A percentile compares a stretch with the other conserved stretches of the same genome.
phyloP scores from a whole-genome alignment of 92 coral and sea anemone species.

The Zoanthus solanderi region DNA sequence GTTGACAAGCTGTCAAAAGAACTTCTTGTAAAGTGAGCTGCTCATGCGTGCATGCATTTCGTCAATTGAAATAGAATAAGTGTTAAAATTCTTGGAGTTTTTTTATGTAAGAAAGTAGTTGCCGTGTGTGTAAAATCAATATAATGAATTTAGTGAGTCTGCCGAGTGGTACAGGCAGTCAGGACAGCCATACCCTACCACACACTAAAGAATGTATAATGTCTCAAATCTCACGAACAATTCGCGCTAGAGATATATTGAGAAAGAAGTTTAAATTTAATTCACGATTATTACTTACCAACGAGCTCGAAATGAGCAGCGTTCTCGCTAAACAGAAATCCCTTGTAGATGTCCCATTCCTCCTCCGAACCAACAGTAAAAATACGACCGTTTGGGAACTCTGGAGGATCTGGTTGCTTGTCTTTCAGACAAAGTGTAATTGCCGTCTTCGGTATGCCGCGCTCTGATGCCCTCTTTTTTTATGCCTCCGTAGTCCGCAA shows the following conservation, averaged over 20 bases:
- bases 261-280: neutral
- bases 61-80: slow-evolving; percentile 40
- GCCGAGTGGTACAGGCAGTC: neutral
- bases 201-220: neutral
- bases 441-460: slow-evolving; percentile 7
- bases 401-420: slow-evolving; percentile 40
- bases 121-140: neutral
- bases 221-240: neutral
- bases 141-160: slow-evolving; percentile 1
- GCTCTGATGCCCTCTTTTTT: slow-evolving; percentile 40
- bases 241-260: slow-evolving; percentile 1
- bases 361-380: slow-evolving; percentile 47
- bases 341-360: slow-evolving; percentile 50
- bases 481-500: slow-evolving; percentile 53
- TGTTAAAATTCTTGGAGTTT: neutral
- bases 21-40: neutral
- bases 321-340: slow-evolving; percentile 41
- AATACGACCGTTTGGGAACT: slow-evolving; percentile 42
- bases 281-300: slow-evolving; percentile 30
- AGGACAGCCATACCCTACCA: neutral
- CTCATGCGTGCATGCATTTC: slow-evolving; percentile 26
- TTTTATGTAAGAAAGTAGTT: neutral
- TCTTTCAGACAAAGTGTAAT: slow-evolving; percentile 14
- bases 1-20: slow-evolving; percentile 27
- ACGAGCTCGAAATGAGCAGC: slow-evolving; percentile 48